phyloP scores from a whole-genome alignment of 2,797 vertebrate species.

The Heterohyrax brucei region DNA sequence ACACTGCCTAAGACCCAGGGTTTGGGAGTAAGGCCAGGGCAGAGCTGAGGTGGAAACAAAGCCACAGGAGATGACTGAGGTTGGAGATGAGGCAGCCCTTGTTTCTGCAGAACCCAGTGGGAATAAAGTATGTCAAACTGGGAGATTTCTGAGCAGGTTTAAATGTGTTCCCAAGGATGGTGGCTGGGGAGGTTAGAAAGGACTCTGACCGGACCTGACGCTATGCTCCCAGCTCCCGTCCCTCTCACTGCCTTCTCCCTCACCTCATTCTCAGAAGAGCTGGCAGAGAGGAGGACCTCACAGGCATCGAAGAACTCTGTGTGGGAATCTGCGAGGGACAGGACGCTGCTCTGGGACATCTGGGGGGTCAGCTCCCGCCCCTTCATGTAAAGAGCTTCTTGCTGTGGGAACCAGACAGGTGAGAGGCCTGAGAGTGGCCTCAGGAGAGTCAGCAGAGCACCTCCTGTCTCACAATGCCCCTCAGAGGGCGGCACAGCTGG shows the following conservation, averaged over 20 bases:
- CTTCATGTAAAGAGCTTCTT: conserved; percentile 86
- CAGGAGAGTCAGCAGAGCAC: background rate
- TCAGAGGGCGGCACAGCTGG: background rate
- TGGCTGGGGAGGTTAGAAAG: background rate
- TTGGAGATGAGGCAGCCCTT: background rate
- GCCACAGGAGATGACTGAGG: background rate
- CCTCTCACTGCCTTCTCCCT: background rate
- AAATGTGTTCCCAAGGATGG: background rate
- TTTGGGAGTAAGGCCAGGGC: background rate
- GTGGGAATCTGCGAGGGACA: conserved; percentile 95
- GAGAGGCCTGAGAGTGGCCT: background rate
- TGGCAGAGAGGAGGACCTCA: conserved; percentile 94
- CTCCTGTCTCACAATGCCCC: background rate
- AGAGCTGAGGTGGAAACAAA: background rate
- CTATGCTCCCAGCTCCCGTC: background rate
- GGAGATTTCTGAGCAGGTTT: background rate
- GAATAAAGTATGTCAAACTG: background rate
- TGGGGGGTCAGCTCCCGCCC: conserved; percentile 89
- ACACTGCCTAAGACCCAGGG: background rate
- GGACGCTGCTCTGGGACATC: conserved; percentile 91
- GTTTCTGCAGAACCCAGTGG: background rate
- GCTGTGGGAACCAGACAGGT: conserved; percentile 86
- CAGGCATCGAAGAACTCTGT: conserved; percentile 96
- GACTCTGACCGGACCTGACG: background rate
- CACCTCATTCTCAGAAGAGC: conserved; percentile 94